Conservation (phyloP, 1,140 invertebrate genomes). For the Drosophila watanabei region DNA sequence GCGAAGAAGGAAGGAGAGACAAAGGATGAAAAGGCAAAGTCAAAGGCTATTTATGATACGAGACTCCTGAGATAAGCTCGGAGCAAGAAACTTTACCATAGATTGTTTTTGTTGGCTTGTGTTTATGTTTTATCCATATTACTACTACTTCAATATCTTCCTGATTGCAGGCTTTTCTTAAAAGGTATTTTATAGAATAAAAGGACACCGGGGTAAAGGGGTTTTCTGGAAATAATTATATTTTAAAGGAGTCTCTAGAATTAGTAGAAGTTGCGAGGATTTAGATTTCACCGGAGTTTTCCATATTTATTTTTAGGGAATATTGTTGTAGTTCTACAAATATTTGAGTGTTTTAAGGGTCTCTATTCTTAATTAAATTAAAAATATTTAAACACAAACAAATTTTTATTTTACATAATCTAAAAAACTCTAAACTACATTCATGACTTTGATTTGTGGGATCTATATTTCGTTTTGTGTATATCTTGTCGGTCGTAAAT, state of each 20-base stretch:
- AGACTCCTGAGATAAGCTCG: constrained; percentile 1
- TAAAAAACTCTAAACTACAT: not conserved
- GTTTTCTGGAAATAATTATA: too few relatives aligned
- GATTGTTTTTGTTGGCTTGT: not conserved
- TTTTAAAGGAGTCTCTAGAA: too few relatives aligned
- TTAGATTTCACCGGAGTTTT: too few relatives aligned
- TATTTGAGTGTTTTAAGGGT: too few relatives aligned
- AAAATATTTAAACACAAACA: too few relatives aligned
- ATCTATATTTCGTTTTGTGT: not conserved
- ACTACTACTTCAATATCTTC: not conserved
- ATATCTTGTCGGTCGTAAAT: constrained; percentile 7
- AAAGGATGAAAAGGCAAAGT: constrained; percentile 50
- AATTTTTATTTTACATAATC: too few relatives aligned
- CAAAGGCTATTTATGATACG: constrained; percentile 28
- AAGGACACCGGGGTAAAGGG: not conserved
- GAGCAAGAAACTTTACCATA: not conserved
- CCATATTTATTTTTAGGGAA: too few relatives aligned
- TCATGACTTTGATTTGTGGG: not conserved
- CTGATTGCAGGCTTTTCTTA: not conserved
- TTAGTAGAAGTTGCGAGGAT: too few relatives aligned
- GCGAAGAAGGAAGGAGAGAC: constrained; percentile 10
- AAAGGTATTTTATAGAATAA: not conserved
- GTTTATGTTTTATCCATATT: not conserved
- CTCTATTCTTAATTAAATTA: too few relatives aligned
- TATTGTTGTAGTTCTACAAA: too few relatives aligned